A percentile compares a stretch with the other conserved stretches of the same genome.
phyloP scores from a whole-genome alignment of 2,113 vertebrate species.

The Sciurus niger region DNA sequence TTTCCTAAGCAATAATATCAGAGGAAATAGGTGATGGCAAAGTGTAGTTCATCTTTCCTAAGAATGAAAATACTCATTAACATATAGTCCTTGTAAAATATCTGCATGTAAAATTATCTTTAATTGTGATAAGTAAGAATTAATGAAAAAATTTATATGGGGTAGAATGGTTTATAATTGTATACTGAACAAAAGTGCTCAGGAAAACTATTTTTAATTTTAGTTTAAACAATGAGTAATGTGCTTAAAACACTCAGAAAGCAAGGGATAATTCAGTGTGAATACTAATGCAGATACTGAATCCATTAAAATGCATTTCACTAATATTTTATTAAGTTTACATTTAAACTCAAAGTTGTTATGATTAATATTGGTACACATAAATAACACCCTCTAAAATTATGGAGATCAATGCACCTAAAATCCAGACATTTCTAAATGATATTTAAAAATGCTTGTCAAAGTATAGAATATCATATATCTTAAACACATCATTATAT shows the following conservation, averaged over 20 bases:
- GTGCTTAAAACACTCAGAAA: constrained; percentile 63
- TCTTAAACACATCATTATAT: too few species aligned
- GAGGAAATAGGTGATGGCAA: constrained; percentile 6
- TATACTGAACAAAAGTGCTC: neutral
- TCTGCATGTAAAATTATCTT: constrained; percentile 15
- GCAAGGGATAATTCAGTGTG: neutral
- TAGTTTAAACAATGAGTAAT: constrained; percentile 61
- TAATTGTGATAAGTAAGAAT: neutral
- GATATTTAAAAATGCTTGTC: neutral
- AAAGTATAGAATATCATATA: too few species aligned
- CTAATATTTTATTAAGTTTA: constrained; percentile 42
- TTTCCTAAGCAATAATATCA: constrained; percentile 37
- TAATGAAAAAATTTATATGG: constrained; percentile 50
- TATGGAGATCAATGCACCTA: constrained; percentile 30
- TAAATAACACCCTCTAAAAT: constrained; percentile 49
- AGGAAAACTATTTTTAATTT: constrained; percentile 14
- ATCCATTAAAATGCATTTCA: constrained; percentile 48
- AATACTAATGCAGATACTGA: constrained; percentile 17
- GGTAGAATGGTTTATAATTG: neutral
- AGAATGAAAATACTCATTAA: constrained; percentile 31
- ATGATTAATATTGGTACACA: constrained; percentile 11
- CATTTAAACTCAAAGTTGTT: constrained; percentile 19
- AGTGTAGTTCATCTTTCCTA: constrained; percentile 29
- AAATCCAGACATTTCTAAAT: constrained; percentile 58
- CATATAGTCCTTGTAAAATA: neutral